Evolutionary conservation across 2,888 invertebrate species (phyloP).

Genomic region (Portevinia maculata): DNA sequence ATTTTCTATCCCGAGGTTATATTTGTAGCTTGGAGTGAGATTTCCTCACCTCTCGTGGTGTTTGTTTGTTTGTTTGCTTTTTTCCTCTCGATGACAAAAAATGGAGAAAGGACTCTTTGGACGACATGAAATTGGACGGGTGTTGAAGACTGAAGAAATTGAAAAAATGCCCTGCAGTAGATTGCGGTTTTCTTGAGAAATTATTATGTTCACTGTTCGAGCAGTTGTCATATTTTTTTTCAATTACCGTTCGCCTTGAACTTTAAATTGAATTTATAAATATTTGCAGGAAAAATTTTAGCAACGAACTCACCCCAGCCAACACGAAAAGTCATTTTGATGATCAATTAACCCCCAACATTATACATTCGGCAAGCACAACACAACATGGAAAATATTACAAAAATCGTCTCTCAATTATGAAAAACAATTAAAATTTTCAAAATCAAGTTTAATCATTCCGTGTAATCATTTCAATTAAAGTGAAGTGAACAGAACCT

Average conservation of each 20-base stretch:
- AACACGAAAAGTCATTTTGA: slow-evolving; percentile 61
- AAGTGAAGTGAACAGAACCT: slow-evolving; percentile 44
- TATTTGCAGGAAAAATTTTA: slow-evolving; percentile 21
- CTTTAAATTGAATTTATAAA: slow-evolving; percentile 53
- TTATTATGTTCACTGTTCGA: slow-evolving; percentile 6
- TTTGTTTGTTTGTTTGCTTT: slow-evolving; percentile 49
- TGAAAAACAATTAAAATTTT: slow-evolving; percentile 73
- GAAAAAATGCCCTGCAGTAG: slow-evolving; percentile 70
- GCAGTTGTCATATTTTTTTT: slow-evolving; percentile 34
- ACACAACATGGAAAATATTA: slow-evolving; percentile 27
- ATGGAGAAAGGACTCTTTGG: slow-evolving; percentile 27
- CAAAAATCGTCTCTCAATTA: slow-evolving; percentile 65
- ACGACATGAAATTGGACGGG: slow-evolving; percentile 60
- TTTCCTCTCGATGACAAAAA: slow-evolving; percentile 14
- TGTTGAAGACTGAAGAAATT: slow-evolving; percentile 44
- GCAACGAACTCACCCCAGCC: neutral
- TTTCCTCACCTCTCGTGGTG: slow-evolving; percentile 61
- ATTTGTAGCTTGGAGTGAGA: slow-evolving; percentile 45
- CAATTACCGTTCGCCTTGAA: slow-evolving; percentile 53
- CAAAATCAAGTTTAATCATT: slow-evolving; percentile 74
- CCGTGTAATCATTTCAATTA: slow-evolving; percentile 66
- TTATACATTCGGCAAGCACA: slow-evolving; percentile 17
- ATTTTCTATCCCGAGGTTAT: slow-evolving; percentile 45
- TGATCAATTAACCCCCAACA: slow-evolving; percentile 52
- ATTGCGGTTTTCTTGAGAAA: slow-evolving; percentile 56